phyloP scores from a whole-genome alignment of 2,888 invertebrate species.

The Cantharis rustica region DNA sequence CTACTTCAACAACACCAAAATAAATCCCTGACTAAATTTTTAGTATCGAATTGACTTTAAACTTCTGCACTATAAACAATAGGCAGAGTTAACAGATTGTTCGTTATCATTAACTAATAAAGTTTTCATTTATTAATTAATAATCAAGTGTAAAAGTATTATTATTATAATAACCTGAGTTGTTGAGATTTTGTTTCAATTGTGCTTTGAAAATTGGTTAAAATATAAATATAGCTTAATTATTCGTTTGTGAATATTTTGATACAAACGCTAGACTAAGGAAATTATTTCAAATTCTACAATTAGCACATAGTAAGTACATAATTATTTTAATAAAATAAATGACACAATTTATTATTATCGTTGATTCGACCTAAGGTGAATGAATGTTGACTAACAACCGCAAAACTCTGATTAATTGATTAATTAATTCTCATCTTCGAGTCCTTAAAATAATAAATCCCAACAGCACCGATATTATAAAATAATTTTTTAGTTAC shows the following conservation, averaged over 20 bases:
- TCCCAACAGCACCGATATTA: background rate
- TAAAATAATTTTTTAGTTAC: background rate
- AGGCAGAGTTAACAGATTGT: conserved; percentile 23
- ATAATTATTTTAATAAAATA: background rate
- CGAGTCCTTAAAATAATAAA: background rate
- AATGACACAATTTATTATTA: background rate
- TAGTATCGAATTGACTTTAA: conserved; percentile 46
- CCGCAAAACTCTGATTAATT: no score
- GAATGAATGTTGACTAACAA: background rate
- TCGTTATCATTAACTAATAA: conserved; percentile 14
- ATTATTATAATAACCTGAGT: background rate
- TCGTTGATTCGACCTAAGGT: background rate
- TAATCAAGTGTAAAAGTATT: conserved; percentile 11
- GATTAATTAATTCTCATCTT: background rate
- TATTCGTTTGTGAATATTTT: no score
- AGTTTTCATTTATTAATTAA: conserved; percentile 19
- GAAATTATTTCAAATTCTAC: no score
- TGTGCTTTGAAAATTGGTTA: background rate
- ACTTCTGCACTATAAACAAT: conserved; percentile 29
- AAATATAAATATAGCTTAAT: no score
- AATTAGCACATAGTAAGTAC: no score
- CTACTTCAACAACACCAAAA: conserved; percentile 32
- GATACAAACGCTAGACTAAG: no score
- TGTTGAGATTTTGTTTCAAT: background rate
- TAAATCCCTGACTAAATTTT: conserved; percentile 44